Conservation (phyloP, 1,140 invertebrate species). For the Pemphigus obesinymphae region DNA sequence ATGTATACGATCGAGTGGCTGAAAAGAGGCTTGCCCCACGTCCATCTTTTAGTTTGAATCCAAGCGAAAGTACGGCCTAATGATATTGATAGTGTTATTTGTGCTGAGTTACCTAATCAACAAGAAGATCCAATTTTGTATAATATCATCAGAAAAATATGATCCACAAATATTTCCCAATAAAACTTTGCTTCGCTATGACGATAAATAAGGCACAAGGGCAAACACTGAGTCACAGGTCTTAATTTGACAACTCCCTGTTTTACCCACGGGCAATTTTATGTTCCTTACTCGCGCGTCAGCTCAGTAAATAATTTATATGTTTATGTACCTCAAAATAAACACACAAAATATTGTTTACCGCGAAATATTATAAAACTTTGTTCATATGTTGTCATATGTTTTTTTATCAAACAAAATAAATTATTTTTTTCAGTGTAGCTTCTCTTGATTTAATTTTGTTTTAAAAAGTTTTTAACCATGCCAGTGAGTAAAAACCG, state of each 20-base stretch:
- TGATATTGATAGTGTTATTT: neutral
- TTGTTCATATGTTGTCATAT: too few species aligned
- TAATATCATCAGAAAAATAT: slow-evolving; percentile 45
- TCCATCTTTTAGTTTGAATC: slow-evolving; percentile 48
- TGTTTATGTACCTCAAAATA: too few species aligned
- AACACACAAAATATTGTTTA: too few species aligned
- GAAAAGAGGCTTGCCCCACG: slow-evolving; percentile 49
- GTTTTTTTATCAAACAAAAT: too few species aligned
- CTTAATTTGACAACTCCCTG: neutral
- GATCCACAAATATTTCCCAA: slow-evolving; percentile 48
- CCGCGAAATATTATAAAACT: too few species aligned
- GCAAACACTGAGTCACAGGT: neutral
- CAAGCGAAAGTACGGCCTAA: neutral
- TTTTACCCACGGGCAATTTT: neutral
- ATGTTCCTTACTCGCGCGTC: neutral
- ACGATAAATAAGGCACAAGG: neutral
- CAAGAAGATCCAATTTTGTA: neutral
- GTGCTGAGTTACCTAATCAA: neutral
- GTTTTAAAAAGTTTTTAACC: too few species aligned
- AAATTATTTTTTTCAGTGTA: too few species aligned
- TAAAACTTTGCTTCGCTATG: neutral
- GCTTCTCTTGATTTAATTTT: too few species aligned
- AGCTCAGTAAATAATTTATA: too few species aligned
- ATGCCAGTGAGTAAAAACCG: too few species aligned
- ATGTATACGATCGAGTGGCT: neutral